phyloP scores from a whole-genome alignment of 2,888 invertebrate species.

The Scaptomyza cyrtandrae region DNA sequence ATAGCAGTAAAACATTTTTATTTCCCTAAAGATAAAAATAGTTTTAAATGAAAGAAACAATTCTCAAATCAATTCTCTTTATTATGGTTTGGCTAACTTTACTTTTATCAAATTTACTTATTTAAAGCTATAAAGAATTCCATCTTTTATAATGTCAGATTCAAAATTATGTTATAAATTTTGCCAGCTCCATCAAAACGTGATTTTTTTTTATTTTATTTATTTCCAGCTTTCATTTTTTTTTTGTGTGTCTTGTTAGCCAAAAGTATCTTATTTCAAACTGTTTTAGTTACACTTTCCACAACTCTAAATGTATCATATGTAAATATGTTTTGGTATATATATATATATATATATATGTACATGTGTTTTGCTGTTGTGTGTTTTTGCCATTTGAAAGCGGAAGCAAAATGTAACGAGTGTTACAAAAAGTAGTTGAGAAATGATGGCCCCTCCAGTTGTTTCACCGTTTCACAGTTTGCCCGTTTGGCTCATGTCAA shows the following conservation, averaged over 20 bases:
- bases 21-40: no score
- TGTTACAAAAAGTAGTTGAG: conserved; percentile 61
- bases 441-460: conserved; percentile 65
- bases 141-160: neutral
- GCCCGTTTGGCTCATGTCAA: conserved; percentile 78
- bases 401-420: conserved; percentile 64
- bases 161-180: conserved; percentile 58
- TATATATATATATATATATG: conserved; percentile 8
- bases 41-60: no score
- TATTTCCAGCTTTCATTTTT: conserved; percentile 15
- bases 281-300: conserved; percentile 62
- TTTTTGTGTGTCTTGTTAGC: neutral
- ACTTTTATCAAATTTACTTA: no score
- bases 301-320: conserved; percentile 33
- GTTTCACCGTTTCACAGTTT: conserved; percentile 61
- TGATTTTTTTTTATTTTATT: conserved; percentile 9
- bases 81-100: neutral
- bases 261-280: conserved; percentile 62
- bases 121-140: neutral
- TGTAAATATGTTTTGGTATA: conserved; percentile 13
- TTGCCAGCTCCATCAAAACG: conserved; percentile 35
- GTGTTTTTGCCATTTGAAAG: conserved; percentile 67
- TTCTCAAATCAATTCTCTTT: neutral
- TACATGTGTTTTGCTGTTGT: conserved; percentile 32
- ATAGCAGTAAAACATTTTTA: neutral